Base-by-base conservation (phyloP, 2,113 vertebrate genomes). In the Alexandromys fortis region DNA sequence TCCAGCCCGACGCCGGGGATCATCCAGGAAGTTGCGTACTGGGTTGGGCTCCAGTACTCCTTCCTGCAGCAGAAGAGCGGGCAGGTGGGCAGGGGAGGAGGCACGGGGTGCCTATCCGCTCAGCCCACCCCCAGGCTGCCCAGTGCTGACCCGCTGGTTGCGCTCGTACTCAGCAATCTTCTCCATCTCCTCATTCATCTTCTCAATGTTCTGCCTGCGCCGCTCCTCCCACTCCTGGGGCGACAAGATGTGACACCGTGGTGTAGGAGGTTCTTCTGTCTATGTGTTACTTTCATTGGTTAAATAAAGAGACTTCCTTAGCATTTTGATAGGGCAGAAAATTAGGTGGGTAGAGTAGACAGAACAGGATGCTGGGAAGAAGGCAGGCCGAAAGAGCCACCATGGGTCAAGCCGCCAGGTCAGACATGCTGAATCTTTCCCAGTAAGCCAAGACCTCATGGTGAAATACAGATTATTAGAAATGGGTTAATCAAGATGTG, bases 181-280 rank as follows among this genome's bases (percentile, higher is more conserved):
- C 98, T 99, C 99, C 99, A 99, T 99, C 97, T 99, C 99, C 95
- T 99, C 99, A 0, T 99, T 99, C 99, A 99, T 99, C 97, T 99
- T 99, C 98, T 99, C 99, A 0, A 99, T 99, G 96, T 99, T 99
- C 97, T 99, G 99, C 14, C 99, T 98, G 70, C 99, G 98, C 86
- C 99, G 99, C 97, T 99, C 99, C 96, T 99, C 99, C 99, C 99
- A 99, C 68, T 99, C 99, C 99, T 99, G 97, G 7, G 0, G n/a
- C 12, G 6, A 42, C 6, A 67, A 1, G 75, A 10, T 1, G 16
- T 9, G 5, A 10, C 35, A n/a, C 17, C 0, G 52, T 55, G 52
- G 52, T 55, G 52, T 55, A 55, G 52, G 52, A 55, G 52, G 52
- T 1, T 55, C 13, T 55, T 55, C 52, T 55, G 52, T 49, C 49